These are phyloP conservation scores for Blastomussa wellsi DNA, from an alignment of 92 coral and sea anemone species.

Conservation along the genomic window DNA sequence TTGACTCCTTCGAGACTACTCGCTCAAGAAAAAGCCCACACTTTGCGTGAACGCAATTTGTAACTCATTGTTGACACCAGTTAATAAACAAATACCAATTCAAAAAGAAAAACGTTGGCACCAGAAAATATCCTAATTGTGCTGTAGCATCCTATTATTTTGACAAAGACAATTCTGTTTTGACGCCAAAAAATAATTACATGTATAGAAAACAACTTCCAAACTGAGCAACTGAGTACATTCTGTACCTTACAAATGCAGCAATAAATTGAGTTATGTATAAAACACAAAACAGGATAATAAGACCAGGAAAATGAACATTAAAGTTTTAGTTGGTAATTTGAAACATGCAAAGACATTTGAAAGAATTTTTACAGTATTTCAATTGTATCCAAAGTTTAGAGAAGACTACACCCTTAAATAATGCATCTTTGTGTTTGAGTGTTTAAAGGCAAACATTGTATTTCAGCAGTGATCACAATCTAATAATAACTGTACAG, in stretches of 20 bases:
- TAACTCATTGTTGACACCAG: neutral
- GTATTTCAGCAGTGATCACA: neutral
- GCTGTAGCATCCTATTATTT: neutral
- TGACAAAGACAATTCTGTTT: neutral
- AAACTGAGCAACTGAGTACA: neutral
- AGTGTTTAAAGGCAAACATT: neutral
- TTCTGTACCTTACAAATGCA: neutral
- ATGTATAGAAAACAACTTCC: neutral
- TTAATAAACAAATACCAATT: neutral
- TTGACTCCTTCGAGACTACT: no score
- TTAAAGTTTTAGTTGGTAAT: no score
- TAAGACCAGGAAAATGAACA: no score
- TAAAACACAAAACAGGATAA: neutral
- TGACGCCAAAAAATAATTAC: no score
- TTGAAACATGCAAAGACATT: no score
- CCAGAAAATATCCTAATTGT: no score
- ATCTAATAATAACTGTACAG: neutral
- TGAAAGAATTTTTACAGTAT: neutral
- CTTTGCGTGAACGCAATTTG: neutral
- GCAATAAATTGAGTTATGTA: neutral
- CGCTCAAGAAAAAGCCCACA: neutral
- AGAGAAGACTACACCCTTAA: neutral
- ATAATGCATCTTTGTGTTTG: neutral
- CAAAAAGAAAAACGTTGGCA: no score
- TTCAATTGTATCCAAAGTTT: neutral